Conservation (phyloP, 2,113 vertebrate genomes). For the Monopterus albus region DNA sequence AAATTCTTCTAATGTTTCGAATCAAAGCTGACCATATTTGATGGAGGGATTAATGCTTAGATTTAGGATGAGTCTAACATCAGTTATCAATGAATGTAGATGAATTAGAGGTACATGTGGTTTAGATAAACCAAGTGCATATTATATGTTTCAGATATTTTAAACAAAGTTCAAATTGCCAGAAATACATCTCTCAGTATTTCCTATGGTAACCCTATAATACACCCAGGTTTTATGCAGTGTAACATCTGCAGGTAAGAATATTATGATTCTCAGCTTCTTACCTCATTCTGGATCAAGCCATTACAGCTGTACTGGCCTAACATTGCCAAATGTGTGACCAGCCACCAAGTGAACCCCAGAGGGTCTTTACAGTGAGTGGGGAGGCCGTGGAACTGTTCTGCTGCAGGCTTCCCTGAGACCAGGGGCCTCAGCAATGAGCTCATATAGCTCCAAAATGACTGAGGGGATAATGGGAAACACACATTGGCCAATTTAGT, state of each 20-base stretch:
- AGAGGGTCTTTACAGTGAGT: constrained; percentile 88
- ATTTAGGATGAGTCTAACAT: no score
- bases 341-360: constrained; percentile 95
- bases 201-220: no score
- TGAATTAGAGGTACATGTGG: no score
- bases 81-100: no score
- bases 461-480: constrained; percentile 75
- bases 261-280: background rate
- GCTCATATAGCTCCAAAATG: constrained; percentile 92
- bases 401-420: constrained; percentile 58
- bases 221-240: no score
- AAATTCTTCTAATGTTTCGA: no score
- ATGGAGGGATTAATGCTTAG: no score
- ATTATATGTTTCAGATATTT: no score
- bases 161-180: no score
- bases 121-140: no score
- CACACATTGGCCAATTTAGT: background rate
- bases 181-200: no score
- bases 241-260: background rate
- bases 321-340: constrained; percentile 87
- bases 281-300: constrained; percentile 84
- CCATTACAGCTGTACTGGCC: constrained; percentile 88
- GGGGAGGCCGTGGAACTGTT: constrained; percentile 64
- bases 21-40: no score
- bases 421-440: constrained; percentile 81